A percentile compares a stretch with the other conserved stretches of the same genome.
Evolutionary conservation across 2,888 invertebrate species (phyloP).

Genomic region (Uloborus plumipes): DNA sequence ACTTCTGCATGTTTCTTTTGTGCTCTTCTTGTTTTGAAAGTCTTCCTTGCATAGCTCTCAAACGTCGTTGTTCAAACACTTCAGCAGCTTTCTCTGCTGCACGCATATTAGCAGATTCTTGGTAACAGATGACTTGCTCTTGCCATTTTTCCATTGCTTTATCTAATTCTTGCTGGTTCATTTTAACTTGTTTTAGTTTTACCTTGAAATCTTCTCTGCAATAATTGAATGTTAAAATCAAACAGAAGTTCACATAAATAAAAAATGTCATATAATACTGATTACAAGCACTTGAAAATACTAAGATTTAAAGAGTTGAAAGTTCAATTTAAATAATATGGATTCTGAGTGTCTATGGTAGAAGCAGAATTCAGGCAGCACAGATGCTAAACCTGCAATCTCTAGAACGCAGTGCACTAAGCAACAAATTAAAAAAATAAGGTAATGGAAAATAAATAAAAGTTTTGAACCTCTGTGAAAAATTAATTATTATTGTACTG

Average conservation of each 20-base stretch:
- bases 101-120: slow-evolving; percentile 69
- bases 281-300: not conserved
- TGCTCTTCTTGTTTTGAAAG: slow-evolving; percentile 54
- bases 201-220: slow-evolving; percentile 53
- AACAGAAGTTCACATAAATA: not conserved
- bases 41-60: slow-evolving; percentile 48
- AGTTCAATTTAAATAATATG: too few relatives aligned
- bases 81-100: slow-evolving; percentile 70
- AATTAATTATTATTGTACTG: too few relatives aligned
- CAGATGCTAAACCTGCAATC: too few relatives aligned
- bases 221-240: not conserved
- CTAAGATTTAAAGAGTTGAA: not conserved
- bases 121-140: slow-evolving; percentile 70
- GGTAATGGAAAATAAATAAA: too few relatives aligned
- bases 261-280: not conserved
- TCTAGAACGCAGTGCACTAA: too few relatives aligned
- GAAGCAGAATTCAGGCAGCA: too few relatives aligned
- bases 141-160: slow-evolving; percentile 72
- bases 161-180: slow-evolving; percentile 70
- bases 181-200: slow-evolving; percentile 68
- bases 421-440: too few relatives aligned
- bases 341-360: too few relatives aligned
- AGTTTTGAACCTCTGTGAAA: too few relatives aligned
- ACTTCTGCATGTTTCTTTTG: slow-evolving; percentile 62
- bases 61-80: slow-evolving; percentile 67